Percentiles rank a stretch among this genome's conserved stretches.
Conservation (phyloP, 2,888 invertebrate species). For the Orthosia gracilis region DNA sequence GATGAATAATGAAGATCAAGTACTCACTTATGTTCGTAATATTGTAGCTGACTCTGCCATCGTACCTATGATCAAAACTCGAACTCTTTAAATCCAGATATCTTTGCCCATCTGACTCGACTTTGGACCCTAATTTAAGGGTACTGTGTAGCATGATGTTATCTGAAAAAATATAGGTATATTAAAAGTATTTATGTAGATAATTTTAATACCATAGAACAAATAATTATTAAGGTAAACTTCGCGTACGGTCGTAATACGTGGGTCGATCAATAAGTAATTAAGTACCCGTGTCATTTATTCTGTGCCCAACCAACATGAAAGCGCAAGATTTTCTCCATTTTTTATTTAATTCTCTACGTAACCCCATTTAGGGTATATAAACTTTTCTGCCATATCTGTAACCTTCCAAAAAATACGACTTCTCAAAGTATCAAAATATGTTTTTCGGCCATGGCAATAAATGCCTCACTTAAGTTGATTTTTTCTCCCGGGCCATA, state of each 20-base stretch:
- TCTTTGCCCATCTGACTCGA: slow-evolving; percentile 67
- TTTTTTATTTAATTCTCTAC: no score
- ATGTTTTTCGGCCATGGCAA: no score
- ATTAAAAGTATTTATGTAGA: no score
- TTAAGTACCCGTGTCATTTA: no score
- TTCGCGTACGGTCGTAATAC: neutral
- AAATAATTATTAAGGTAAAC: slow-evolving; percentile 18
- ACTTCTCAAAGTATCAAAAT: no score
- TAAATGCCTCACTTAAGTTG: no score
- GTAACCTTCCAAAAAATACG: no score
- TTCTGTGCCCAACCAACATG: no score
- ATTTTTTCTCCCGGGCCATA: no score
- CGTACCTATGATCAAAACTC: slow-evolving; percentile 73
- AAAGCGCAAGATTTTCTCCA: no score
- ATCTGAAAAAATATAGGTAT: slow-evolving; percentile 69
- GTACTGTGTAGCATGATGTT: slow-evolving; percentile 73
- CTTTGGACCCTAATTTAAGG: slow-evolving; percentile 68
- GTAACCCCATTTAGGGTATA: no score
- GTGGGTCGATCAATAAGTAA: neutral
- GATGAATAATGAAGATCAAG: neutral
- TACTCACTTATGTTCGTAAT: slow-evolving; percentile 82
- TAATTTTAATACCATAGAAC: slow-evolving; percentile 6
- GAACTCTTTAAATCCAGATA: slow-evolving; percentile 72
- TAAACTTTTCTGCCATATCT: no score
- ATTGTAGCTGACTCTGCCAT: slow-evolving; percentile 77